Conservation (phyloP, 1,140 invertebrate species). For the Lamellibrachia luymesi region DNA sequence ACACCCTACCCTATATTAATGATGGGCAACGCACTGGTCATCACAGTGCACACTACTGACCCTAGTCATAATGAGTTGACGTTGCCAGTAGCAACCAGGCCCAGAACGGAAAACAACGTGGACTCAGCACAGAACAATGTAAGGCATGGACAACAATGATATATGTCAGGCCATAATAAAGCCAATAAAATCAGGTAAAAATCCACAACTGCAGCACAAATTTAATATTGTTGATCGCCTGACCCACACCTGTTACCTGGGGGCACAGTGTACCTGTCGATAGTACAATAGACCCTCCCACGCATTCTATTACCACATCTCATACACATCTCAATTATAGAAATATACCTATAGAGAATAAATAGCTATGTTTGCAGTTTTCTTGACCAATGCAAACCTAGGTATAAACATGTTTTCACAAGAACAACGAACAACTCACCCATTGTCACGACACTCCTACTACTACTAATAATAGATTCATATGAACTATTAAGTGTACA, state of each 20-base stretch:
- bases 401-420: not conserved
- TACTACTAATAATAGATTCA: not conserved
- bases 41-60: too few relatives aligned
- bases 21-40: too few relatives aligned
- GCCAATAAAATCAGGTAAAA: not conserved
- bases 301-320: not conserved
- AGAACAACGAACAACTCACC: not conserved
- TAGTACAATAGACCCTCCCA: not conserved
- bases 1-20: too few relatives aligned
- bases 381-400: not conserved
- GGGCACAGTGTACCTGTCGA: not conserved
- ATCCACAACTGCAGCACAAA: not conserved
- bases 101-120: not conserved
- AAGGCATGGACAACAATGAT: not conserved
- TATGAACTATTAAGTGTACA: not conserved
- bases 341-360: not conserved
- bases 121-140: not conserved
- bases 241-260: not conserved
- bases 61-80: not conserved
- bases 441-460: not conserved
- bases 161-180: not conserved
- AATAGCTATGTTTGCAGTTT: not conserved
- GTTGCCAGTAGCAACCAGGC: not conserved
- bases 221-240: not conserved
- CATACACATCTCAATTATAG: not conserved